These are phyloP conservation scores for Pterophyllum scalare DNA, from an alignment of 2,113 vertebrate species.

Conservation along the genomic window DNA sequence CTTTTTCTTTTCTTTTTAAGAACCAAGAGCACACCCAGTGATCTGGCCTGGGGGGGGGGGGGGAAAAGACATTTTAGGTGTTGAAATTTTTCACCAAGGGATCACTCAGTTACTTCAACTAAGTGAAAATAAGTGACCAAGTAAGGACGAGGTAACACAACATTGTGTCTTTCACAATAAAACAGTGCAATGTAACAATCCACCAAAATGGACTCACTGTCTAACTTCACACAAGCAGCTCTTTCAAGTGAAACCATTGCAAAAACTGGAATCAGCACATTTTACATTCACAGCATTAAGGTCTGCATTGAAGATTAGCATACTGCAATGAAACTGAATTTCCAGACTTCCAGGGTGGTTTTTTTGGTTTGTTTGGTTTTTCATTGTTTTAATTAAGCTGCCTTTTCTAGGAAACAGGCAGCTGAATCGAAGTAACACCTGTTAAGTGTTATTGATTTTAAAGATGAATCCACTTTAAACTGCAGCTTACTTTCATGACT, in stretches of 20 bases:
- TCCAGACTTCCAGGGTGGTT: background rate
- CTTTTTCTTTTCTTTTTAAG: background rate
- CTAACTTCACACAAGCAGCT: background rate
- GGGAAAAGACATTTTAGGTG: too few species aligned
- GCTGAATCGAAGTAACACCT: background rate
- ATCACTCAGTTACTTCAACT: background rate
- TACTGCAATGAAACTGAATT: background rate
- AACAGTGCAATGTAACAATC: background rate
- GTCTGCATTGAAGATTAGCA: background rate
- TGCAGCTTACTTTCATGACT: background rate
- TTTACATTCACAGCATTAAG: background rate
- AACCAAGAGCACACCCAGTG: too few species aligned
- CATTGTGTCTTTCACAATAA: background rate
- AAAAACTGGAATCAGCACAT: background rate
- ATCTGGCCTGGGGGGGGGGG: too few species aligned
- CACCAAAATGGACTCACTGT: background rate
- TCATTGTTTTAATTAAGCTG: background rate
- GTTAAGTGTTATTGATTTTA: background rate
- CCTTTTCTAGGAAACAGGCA: background rate
- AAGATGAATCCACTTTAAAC: constrained; percentile 7
- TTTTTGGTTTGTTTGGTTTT: background rate
- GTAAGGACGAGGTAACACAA: background rate
- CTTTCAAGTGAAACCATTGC: too few species aligned
- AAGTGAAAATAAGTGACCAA: background rate
- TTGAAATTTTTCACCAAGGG: too few species aligned